These are phyloP conservation scores for Aproaerema taeniolella DNA, from an alignment of 2,888 invertebrate genomes.

Conservation along the genomic window DNA sequence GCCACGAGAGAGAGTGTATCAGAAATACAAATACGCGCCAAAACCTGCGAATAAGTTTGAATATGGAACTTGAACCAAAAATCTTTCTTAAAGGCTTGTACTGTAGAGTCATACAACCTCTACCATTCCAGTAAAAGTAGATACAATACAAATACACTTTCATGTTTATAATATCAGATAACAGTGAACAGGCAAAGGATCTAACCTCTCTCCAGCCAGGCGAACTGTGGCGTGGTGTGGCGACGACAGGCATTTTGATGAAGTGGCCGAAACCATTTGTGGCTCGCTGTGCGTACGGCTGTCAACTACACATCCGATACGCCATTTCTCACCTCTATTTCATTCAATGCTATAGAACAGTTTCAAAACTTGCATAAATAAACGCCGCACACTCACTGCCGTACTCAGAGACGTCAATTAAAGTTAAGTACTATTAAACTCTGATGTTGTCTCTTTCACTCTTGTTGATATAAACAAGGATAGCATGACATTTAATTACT, in stretches of 20 bases:
- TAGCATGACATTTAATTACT: too few relatives aligned
- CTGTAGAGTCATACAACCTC: not conserved
- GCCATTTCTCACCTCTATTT: not conserved
- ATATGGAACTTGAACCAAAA: not conserved
- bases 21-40: too few relatives aligned
- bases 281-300: not conserved
- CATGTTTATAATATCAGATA: not conserved
- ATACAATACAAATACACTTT: not conserved
- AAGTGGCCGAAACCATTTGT: conserved; percentile 12
- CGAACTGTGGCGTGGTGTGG: not conserved
- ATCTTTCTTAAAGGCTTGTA: not conserved
- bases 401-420: too few relatives aligned
- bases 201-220: too few relatives aligned
- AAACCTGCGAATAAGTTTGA: too few relatives aligned
- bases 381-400: not conserved
- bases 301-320: not conserved
- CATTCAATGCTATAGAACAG: not conserved
- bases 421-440: too few relatives aligned
- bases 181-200: too few relatives aligned
- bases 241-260: conserved; percentile 5
- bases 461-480: too few relatives aligned
- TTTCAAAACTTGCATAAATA: not conserved
- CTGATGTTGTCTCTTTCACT: too few relatives aligned
- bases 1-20: too few relatives aligned
- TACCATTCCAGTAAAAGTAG: not conserved